Percentiles rank a stretch among this genome's conserved stretches.
phyloP scores from a whole-genome alignment of 1,140 invertebrate genomes.

The Musca domestica region DNA sequence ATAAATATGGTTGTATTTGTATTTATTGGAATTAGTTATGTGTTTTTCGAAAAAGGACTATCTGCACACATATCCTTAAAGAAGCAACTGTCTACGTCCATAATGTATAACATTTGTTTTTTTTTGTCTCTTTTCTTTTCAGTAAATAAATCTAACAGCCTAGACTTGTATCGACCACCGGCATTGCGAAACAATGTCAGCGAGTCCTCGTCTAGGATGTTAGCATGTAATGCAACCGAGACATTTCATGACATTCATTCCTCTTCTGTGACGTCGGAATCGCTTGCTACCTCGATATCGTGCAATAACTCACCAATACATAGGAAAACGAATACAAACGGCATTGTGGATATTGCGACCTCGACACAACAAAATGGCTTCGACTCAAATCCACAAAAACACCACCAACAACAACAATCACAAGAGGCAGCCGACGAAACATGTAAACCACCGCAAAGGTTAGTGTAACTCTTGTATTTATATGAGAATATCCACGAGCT shows the following conservation, averaged over 20 bases:
- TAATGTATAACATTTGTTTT: background rate
- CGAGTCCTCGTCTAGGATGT: constrained; percentile 29
- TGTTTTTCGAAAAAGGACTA: too few species aligned
- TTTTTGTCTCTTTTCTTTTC: constrained; percentile 6
- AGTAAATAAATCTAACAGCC: constrained; percentile 50
- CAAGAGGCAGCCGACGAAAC: background rate
- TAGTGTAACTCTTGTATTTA: background rate
- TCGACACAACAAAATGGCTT: constrained; percentile 14
- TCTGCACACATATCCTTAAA: too few species aligned
- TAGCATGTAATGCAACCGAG: constrained; percentile 5
- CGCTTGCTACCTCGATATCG: constrained; percentile 26
- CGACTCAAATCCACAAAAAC: constrained; percentile 5
- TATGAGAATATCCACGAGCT: background rate
- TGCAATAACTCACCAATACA: constrained; percentile 27
- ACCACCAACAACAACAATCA: constrained; percentile 16
- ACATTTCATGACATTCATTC: constrained; percentile 4
- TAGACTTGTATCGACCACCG: constrained; percentile 49
- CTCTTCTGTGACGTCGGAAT: constrained; percentile 12
- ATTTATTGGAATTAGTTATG: constrained; percentile 2
- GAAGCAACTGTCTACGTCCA: background rate
- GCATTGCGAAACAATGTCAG: constrained; percentile 39
- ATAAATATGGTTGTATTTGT: background rate
- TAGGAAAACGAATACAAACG: constrained; percentile 12
- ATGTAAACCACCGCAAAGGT: constrained; percentile 6
- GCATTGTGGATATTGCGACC: constrained; percentile 26